phyloP scores from a whole-genome alignment of 2,797 vertebrate genomes.

The Tokudaia tokunoshimensis region DNA sequence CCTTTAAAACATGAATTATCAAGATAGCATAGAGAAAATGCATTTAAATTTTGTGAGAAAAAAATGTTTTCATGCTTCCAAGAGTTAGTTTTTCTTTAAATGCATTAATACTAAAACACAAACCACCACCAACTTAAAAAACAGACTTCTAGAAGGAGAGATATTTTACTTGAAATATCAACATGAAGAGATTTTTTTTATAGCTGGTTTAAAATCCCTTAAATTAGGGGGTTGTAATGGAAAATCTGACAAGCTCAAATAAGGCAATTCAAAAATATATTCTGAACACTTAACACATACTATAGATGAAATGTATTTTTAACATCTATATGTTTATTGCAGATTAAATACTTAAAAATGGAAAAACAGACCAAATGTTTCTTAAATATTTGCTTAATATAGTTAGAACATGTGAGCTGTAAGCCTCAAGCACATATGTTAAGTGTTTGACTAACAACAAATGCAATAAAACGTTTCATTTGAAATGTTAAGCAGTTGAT shows the following conservation, averaged over 20 bases:
- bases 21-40: neutral
- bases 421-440: constrained; percentile 82
- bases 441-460: constrained; percentile 88
- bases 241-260: constrained; percentile 85
- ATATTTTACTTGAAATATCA: constrained; percentile 85
- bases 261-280: constrained; percentile 82
- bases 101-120: constrained; percentile 67
- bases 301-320: constrained; percentile 83
- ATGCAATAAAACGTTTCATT: constrained; percentile 87
- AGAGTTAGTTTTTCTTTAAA: constrained; percentile 76
- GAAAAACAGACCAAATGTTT: constrained; percentile 84
- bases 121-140: constrained; percentile 46
- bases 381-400: constrained; percentile 87
- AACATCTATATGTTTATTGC: constrained; percentile 85
- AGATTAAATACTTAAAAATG: constrained; percentile 87
- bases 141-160: constrained; percentile 63
- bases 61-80: constrained; percentile 62
- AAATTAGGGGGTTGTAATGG: constrained; percentile 87
- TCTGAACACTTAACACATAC: constrained; percentile 84
- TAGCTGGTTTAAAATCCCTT: constrained; percentile 80
- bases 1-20: neutral
- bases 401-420: constrained; percentile 84
- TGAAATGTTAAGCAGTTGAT: constrained; percentile 85
- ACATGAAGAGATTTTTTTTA: constrained; percentile 82
- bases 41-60: constrained; percentile 25